Conservation (phyloP, 37 sponge, comb jelly and placozoan genomes). For the Petrosia ficiformis region DNA sequence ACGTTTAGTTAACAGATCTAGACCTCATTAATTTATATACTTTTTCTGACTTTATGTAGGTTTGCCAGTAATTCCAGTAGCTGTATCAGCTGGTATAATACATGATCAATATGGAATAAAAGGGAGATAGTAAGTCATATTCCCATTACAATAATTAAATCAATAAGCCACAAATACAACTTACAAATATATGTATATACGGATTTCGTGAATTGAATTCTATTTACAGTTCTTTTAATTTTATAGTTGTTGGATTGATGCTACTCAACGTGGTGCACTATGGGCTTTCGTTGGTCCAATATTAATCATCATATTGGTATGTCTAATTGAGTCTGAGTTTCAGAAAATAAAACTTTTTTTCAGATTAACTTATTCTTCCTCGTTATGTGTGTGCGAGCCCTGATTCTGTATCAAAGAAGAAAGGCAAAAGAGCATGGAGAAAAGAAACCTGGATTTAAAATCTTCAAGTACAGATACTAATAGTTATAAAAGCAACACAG, state of each 20-base stretch:
- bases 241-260: background rate
- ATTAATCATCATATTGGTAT: background rate
- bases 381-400: background rate
- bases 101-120: constrained; percentile 28
- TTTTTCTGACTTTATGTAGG: constrained; percentile 4
- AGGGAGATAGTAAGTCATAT: background rate
- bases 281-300: background rate
- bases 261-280: background rate
- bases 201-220: background rate
- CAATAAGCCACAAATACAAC: background rate
- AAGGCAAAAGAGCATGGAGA: background rate
- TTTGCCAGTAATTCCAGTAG: constrained; percentile 31
- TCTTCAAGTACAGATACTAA: background rate
- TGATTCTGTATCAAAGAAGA: background rate
- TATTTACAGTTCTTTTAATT: too few relatives aligned
- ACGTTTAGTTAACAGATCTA: too few relatives aligned
- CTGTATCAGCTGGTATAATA: constrained; percentile 24
- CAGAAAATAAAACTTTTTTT: background rate
- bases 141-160: background rate
- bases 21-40: background rate
- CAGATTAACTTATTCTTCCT: background rate
- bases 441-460: background rate
- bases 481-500: background rate
- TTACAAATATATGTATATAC: background rate
- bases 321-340: background rate